Evolutionary conservation across 2,113 vertebrate genomes (phyloP).

Genomic region (Crotalus tigris): DNA sequence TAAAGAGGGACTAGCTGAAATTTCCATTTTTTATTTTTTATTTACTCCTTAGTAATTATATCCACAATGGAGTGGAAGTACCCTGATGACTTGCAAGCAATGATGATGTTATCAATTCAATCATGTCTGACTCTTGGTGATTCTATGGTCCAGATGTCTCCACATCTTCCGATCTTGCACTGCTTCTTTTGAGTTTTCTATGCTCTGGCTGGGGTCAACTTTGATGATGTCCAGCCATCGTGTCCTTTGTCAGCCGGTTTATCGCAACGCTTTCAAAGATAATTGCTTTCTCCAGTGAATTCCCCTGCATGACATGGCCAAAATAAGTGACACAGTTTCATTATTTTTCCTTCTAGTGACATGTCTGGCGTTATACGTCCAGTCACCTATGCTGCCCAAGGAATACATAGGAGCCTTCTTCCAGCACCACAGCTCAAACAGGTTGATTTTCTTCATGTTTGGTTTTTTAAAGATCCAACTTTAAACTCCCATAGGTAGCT

Average conservation of each 20-base stretch:
- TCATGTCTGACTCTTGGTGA: background rate
- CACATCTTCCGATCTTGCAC: background rate
- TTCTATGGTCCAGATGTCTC: background rate
- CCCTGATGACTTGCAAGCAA: background rate
- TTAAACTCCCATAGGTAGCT: background rate
- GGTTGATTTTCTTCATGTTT: background rate
- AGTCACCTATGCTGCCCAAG: background rate
- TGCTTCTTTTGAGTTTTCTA: background rate
- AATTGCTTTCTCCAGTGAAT: background rate
- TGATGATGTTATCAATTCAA: background rate
- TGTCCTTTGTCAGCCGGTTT: background rate
- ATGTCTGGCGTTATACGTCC: background rate
- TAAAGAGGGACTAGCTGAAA: background rate
- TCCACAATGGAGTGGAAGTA: background rate
- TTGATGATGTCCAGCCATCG: background rate
- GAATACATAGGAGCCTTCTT: background rate
- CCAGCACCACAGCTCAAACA: background rate
- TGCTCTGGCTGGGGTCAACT: background rate
- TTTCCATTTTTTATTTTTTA: background rate
- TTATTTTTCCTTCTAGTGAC: background rate
- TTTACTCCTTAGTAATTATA: background rate
- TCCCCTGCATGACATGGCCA: background rate
- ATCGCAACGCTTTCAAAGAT: background rate
- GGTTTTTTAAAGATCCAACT: background rate
- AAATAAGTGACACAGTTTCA: background rate